A percentile compares a stretch with the other conserved stretches of the same genome.
Conservation (phyloP, 2,888 invertebrate species). For the Prosopocoilus inquinatus region DNA sequence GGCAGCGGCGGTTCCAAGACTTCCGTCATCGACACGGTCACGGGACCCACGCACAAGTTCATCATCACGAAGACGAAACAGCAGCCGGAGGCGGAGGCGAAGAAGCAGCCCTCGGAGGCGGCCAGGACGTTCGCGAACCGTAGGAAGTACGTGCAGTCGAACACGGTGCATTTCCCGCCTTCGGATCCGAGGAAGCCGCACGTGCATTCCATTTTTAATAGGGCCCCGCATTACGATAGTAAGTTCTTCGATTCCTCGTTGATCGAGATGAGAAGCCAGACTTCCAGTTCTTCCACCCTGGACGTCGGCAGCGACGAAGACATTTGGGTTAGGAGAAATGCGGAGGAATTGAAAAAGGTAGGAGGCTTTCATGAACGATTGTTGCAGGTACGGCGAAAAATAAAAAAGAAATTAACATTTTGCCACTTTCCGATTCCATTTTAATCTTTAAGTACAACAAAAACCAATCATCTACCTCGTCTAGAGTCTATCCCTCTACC, state of each 20-base stretch:
- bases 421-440: no score
- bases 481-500: no score
- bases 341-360: slow-evolving; percentile 56
- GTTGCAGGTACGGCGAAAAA: no score
- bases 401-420: no score
- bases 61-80: slow-evolving; percentile 54
- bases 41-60: slow-evolving; percentile 56
- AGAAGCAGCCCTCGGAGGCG: slow-evolving; percentile 49
- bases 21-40: slow-evolving; percentile 49
- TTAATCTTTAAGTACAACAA: no score
- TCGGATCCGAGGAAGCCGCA: slow-evolving; percentile 61
- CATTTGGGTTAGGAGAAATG: slow-evolving; percentile 67
- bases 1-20: slow-evolving; percentile 48
- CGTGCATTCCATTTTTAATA: slow-evolving; percentile 59
- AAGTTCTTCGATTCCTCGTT: slow-evolving; percentile 80
- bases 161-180: slow-evolving; percentile 69
- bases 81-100: slow-evolving; percentile 26
- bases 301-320: slow-evolving; percentile 60
- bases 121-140: slow-evolving; percentile 53
- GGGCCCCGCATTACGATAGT: slow-evolving; percentile 69
- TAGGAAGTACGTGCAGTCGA: slow-evolving; percentile 57
- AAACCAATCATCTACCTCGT: no score
- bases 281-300: slow-evolving; percentile 63
- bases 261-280: slow-evolving; percentile 75
- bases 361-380: no score